Conservation (phyloP, 2,113 vertebrate species). For the Eptatretus burgeri region DNA sequence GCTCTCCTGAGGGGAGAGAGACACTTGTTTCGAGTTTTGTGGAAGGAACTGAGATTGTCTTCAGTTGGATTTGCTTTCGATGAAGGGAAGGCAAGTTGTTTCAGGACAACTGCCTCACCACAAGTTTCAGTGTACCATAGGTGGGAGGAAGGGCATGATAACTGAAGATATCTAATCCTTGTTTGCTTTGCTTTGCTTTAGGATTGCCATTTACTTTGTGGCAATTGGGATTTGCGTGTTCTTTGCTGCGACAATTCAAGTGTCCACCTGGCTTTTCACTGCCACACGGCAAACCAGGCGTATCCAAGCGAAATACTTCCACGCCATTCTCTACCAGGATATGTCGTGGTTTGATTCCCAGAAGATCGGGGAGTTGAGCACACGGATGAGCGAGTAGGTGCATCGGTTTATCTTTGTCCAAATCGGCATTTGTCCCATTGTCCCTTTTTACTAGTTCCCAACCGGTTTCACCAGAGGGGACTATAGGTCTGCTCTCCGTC, state of each 20-base stretch:
- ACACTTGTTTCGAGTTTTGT: no score
- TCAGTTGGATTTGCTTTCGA: no score
- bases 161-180: background rate
- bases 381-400: slow-evolving; percentile 25
- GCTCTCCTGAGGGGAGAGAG: no score
- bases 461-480: no score
- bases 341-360: slow-evolving; percentile 32
- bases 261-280: slow-evolving; percentile 18
- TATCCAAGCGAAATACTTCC: slow-evolving; percentile 25
- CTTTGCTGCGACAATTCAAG: slow-evolving; percentile 17
- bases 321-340: slow-evolving; percentile 27
- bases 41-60: no score
- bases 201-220: slow-evolving; percentile 24
- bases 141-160: background rate
- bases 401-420: no score
- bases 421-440: background rate
- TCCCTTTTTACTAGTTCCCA: no score
- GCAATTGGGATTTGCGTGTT: slow-evolving; percentile 19
- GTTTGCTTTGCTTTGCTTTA: slow-evolving; percentile 8
- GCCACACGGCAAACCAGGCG: slow-evolving; percentile 20
- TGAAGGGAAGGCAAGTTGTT: no score
- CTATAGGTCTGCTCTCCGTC: no score
- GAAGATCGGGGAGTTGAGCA: slow-evolving; percentile 22
- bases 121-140: no score
- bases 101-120: no score